phyloP scores from a whole-genome alignment of 2,113 vertebrate species.

The Bettongia penicillata region DNA sequence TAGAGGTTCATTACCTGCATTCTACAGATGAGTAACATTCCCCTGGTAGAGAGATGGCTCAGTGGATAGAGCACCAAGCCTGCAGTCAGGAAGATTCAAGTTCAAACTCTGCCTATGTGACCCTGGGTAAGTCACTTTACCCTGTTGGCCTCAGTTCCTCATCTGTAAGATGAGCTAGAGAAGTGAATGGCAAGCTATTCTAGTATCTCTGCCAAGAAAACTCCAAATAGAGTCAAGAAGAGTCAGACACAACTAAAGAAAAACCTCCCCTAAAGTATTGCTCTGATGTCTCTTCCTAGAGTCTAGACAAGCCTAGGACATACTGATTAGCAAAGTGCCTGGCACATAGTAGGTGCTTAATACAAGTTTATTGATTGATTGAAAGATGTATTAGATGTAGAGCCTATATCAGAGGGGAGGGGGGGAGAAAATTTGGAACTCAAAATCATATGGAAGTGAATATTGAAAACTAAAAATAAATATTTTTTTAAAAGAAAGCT shows the following conservation, averaged over 20 bases:
- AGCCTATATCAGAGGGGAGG: too few species aligned
- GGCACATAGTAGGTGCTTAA: neutral
- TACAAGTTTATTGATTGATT: neutral
- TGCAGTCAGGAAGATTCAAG: neutral
- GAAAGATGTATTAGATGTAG: too few species aligned
- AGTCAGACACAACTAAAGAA: neutral
- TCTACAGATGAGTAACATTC: neutral
- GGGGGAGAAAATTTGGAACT: too few species aligned
- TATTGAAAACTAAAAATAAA: too few species aligned
- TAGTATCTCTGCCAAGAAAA: neutral
- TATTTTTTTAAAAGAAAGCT: too few species aligned
- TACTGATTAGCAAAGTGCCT: neutral
- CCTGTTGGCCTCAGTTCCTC: neutral
- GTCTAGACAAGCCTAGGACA: neutral
- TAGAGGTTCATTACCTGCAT: neutral
- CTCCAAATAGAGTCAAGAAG: neutral
- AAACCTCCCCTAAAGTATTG: neutral
- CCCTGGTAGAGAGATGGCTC: neutral
- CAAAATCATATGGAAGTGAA: too few species aligned
- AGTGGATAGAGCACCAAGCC: neutral
- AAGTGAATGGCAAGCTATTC: neutral
- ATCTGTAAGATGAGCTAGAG: neutral
- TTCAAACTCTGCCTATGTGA: neutral
- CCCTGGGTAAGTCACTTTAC: neutral
- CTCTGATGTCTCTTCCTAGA: neutral